These are phyloP conservation scores for Hippocampus zosterae DNA, from an alignment of 2,113 vertebrate genomes.

Conservation along the genomic window DNA sequence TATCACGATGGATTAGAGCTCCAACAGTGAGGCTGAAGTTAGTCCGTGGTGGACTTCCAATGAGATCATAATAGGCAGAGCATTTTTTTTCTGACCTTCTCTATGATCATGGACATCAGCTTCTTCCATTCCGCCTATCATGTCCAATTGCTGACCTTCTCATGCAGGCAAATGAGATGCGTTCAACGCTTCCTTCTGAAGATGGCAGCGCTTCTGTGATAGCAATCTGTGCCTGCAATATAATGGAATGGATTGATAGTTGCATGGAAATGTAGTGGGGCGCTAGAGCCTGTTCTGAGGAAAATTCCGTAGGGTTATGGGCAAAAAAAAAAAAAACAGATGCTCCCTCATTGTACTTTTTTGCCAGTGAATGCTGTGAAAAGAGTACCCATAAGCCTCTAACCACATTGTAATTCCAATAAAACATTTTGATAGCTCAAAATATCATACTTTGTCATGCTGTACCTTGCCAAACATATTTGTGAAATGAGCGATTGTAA, in stretches of 20 bases:
- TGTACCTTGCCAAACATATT: too few relatives aligned
- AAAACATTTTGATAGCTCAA: too few relatives aligned
- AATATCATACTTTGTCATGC: too few relatives aligned
- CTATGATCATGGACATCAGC: slow-evolving; percentile 14
- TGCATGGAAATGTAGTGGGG: not conserved
- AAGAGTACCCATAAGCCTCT: too few relatives aligned
- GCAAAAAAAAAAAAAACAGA: too few relatives aligned
- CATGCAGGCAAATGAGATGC: slow-evolving; percentile 53
- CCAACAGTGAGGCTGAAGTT: slow-evolving; percentile 44
- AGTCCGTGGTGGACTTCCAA: slow-evolving; percentile 23
- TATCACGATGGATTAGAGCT: slow-evolving; percentile 65
- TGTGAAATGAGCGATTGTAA: too few relatives aligned
- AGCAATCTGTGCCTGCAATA: slow-evolving; percentile 42
- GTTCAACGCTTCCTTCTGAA: slow-evolving; percentile 42
- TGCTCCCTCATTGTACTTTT: too few relatives aligned
- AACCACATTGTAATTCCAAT: too few relatives aligned
- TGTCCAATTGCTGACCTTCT: slow-evolving; percentile 70
- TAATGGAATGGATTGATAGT: slow-evolving; percentile 12
- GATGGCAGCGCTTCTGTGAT: slow-evolving; percentile 55
- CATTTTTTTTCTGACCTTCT: slow-evolving; percentile 1
- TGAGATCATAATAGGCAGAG: slow-evolving; percentile 10
- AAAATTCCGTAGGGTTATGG: not conserved
- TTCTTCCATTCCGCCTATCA: slow-evolving; percentile 29
- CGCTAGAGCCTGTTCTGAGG: not conserved
- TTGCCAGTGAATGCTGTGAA: too few relatives aligned